phyloP scores from a whole-genome alignment of 2,113 vertebrate genomes.

The Corythornis madagascariensis region DNA sequence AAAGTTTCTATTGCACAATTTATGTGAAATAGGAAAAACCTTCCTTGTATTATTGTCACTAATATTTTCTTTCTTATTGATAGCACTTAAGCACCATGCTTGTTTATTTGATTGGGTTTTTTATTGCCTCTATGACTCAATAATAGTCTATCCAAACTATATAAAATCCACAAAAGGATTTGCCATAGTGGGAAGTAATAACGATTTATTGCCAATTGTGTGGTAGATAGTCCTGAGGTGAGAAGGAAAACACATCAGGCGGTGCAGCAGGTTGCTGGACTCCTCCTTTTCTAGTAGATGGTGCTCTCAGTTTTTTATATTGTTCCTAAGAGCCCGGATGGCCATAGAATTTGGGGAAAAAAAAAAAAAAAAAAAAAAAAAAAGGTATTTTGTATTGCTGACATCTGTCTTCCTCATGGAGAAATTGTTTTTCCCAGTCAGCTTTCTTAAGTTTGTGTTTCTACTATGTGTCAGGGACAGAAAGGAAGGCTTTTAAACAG shows the following conservation, averaged over 20 bases:
- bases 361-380: not conserved
- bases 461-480: not conserved
- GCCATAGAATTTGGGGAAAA: not conserved
- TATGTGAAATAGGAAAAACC: not conserved
- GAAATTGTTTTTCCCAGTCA: not conserved
- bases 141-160: not conserved
- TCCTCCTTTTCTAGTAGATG: not conserved
- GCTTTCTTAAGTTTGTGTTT: not conserved
- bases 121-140: not conserved
- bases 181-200: not conserved
- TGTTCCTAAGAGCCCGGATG: not conserved
- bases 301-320: not conserved
- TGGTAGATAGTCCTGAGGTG: not conserved
- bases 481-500: not conserved
- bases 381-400: not conserved
- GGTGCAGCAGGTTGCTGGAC: not conserved
- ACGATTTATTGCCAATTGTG: slow-evolving; percentile 44
- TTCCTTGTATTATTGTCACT: not conserved
- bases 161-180: slow-evolving; percentile 1
- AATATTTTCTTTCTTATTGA: not conserved
- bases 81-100: not conserved
- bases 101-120: not conserved
- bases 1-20: not conserved
- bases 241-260: slow-evolving; percentile 9
- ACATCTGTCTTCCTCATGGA: not conserved